phyloP scores from a whole-genome alignment of 2,113 vertebrate species.

The Prunella fulvescens region DNA sequence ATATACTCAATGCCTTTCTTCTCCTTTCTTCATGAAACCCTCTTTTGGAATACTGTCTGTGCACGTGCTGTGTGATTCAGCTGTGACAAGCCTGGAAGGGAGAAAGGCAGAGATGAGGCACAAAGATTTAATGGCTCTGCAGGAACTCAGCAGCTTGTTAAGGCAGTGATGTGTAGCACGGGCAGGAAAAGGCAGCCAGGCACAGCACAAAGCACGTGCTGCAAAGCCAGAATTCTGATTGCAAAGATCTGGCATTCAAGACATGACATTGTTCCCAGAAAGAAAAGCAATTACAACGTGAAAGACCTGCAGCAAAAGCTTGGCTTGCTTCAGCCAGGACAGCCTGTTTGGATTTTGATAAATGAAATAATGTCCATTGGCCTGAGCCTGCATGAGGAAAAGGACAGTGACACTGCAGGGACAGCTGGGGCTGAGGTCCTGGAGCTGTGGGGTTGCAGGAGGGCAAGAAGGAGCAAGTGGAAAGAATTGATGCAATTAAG shows the following conservation, averaged over 20 bases:
- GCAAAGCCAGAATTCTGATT: background rate
- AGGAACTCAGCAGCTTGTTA: background rate
- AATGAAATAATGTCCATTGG: rapidly evolving
- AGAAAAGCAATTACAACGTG: background rate
- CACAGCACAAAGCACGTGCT: background rate
- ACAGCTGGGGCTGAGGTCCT: background rate
- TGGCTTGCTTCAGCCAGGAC: background rate
- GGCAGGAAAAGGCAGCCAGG: background rate
- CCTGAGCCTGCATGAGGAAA: background rate
- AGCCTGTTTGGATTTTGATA: background rate
- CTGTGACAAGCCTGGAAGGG: background rate
- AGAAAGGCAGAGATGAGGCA: background rate
- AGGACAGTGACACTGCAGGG: background rate
- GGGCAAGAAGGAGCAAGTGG: background rate
- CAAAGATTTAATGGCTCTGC: background rate
- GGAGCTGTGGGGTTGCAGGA: background rate
- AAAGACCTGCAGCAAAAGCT: background rate
- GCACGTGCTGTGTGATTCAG: background rate
- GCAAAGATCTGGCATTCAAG: background rate
- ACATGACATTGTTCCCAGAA: background rate
- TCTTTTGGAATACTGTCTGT: background rate
- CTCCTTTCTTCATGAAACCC: background rate
- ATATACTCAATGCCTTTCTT: background rate
- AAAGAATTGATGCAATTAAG: background rate
- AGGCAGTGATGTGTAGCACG: background rate